Evolutionary conservation across 2,113 vertebrate species (phyloP), one percentile per base, ranked within the genome.

Genomic region (Cheilinus undulatus): DNA sequence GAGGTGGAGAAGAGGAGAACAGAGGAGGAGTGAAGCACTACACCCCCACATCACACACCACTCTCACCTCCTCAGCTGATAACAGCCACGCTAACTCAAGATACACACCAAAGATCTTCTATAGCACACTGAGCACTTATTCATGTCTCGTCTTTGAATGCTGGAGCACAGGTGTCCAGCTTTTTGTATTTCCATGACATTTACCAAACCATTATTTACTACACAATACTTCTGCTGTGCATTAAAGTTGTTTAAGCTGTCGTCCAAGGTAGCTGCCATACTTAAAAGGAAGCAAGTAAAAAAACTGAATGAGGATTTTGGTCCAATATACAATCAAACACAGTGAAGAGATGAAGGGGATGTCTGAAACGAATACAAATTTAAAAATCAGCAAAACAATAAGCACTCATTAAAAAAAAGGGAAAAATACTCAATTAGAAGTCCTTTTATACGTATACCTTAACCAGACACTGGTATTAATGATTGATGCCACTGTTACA

Each of bases 11-110:
- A 49, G 84, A 83, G 81, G 69, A 73, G 78, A 60, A 73, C 59
- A 83, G 78, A 78, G 69, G 63, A 74, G 64, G 74, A 83, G 72
- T 53, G 52, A 32, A 63, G 52, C 82, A 73, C 85, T 72, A 82
- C 70, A 77, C 73, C 77, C 78, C 79, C 76, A 74, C 75, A 86
- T 84, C 75, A 66, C 86, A 68, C 83, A 73, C 56, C 61, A 71
- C 84, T 82, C 68, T 88, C 79, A 76, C 69, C 80, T 83, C 77
- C 51, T 79, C 53, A 32, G 32, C 67, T 76, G 54, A 84, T 51
- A 83, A 80, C 73, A 73, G 75, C 63, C 28, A 68, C 6, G 59
- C 75, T 54, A 64, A 75, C 74, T 78, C 82, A 85, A 67, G 71
- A 84, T 59, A 65, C 71, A 85, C 75, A 76, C 42, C 50, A 71